phyloP scores from a whole-genome alignment of 2,888 invertebrate species.

The Teleiodes luculella region DNA sequence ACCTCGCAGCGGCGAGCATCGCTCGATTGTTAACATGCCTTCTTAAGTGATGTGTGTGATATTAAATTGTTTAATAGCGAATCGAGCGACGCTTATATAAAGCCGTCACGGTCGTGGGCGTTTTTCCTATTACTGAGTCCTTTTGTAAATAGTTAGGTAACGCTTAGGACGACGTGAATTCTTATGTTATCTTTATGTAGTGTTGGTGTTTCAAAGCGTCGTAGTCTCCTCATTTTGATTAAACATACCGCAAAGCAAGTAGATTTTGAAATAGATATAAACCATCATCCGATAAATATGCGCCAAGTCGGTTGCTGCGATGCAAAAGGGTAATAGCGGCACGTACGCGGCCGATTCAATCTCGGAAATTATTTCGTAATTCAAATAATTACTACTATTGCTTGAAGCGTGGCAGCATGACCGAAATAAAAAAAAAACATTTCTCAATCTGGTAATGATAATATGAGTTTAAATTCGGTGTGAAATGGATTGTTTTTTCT shows the following conservation, averaged over 20 bases:
- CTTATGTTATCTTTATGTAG: constrained; percentile 50
- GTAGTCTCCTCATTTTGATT: constrained; percentile 9
- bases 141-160: constrained; percentile 73
- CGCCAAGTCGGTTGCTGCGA: constrained; percentile 38
- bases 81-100: constrained; percentile 60
- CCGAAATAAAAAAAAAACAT: constrained; percentile 44
- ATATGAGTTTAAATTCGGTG: constrained; percentile 42
- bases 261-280: constrained; percentile 27
- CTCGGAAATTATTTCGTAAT: constrained; percentile 56
- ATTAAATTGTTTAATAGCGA: constrained; percentile 27
- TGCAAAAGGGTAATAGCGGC: constrained; percentile 48
- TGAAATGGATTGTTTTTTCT: constrained; percentile 42
- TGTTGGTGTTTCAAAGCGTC: constrained; percentile 48
- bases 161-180: constrained; percentile 56
- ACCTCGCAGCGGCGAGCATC: constrained; percentile 68
- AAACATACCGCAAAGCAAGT: constrained; percentile 20
- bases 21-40: constrained; percentile 39
- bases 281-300: constrained; percentile 35
- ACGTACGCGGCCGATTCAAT: constrained; percentile 53
- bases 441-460: constrained; percentile 47
- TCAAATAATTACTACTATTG: constrained; percentile 54
- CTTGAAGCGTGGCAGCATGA: constrained; percentile 42
- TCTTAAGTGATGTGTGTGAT: constrained; percentile 19
- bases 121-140: constrained; percentile 73
- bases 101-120: constrained; percentile 74